Conservation (phyloP, 2,888 invertebrate species). For the Leucoma salicis region DNA sequence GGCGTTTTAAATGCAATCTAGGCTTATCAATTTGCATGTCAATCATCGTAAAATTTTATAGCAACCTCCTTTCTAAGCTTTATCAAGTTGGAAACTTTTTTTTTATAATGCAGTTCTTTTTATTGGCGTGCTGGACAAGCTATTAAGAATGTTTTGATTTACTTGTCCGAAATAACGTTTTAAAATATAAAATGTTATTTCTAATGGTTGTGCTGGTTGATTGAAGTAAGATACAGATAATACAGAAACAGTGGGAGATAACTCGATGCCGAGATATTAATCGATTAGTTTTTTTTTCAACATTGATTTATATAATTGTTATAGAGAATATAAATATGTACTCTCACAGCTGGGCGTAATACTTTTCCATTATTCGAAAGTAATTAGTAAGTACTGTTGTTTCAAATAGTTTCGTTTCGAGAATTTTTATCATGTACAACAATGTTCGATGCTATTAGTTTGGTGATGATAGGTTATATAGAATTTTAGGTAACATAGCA, state of each 20-base stretch:
- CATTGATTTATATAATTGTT: too few relatives aligned
- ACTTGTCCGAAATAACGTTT: neutral
- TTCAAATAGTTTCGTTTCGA: too few relatives aligned
- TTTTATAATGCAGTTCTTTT: neutral
- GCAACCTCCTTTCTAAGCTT: conserved; percentile 19
- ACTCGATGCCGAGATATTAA: too few relatives aligned
- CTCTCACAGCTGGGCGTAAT: too few relatives aligned
- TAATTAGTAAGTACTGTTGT: too few relatives aligned
- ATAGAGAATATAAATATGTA: too few relatives aligned
- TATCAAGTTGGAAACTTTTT: conserved; percentile 17
- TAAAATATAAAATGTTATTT: neutral
- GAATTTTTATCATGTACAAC: too few relatives aligned
- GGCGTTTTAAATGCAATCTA: conserved; percentile 11
- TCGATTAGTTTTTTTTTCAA: too few relatives aligned
- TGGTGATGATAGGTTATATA: too few relatives aligned
- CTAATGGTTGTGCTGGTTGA: neutral
- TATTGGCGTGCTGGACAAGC: conserved; percentile 2
- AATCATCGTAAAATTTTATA: conserved; percentile 23
- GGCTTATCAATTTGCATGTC: conserved; percentile 19
- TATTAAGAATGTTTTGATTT: conserved; percentile 11
- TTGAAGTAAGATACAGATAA: neutral
- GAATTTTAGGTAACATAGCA: too few relatives aligned
- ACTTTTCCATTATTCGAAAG: too few relatives aligned
- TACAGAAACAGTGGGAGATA: neutral
- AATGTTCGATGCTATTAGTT: too few relatives aligned